Evolutionary conservation across 2,797 vertebrate genomes (phyloP).

Genomic region (Vireo griseus): DNA sequence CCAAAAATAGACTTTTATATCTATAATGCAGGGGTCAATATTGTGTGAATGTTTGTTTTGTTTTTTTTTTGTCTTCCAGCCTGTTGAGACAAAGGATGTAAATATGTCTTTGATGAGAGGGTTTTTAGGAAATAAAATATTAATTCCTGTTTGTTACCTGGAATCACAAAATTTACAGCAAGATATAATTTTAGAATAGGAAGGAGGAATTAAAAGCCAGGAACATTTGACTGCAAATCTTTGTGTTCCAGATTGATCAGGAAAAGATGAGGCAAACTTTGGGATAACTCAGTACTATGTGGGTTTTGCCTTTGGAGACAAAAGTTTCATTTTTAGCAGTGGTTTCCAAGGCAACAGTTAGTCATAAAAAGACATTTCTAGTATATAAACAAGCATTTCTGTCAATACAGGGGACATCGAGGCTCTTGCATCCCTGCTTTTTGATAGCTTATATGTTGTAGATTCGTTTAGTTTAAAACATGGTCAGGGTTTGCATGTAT

Average conservation of each 20-base stretch:
- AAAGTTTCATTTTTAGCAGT: neutral
- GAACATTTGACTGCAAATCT: neutral
- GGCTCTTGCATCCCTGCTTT: neutral
- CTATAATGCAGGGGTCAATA: neutral
- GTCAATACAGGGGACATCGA: neutral
- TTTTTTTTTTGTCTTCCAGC: neutral
- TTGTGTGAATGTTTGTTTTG: neutral
- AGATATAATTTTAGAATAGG: neutral
- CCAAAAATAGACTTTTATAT: neutral
- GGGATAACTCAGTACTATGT: neutral
- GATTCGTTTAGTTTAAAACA: neutral
- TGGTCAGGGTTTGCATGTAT: neutral
- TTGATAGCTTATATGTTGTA: neutral
- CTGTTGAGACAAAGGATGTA: neutral
- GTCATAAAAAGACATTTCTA: neutral
- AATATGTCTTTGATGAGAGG: neutral
- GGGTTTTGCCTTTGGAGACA: neutral
- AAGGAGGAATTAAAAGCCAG: neutral
- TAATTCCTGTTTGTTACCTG: neutral
- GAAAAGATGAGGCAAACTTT: neutral
- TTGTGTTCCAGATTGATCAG: neutral
- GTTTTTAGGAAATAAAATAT: neutral
- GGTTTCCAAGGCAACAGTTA: slow-evolving; percentile 9
- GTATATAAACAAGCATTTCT: neutral
- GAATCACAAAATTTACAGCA: neutral